Evolutionary conservation across 37 sponge, comb jelly and placozoan species (phyloP).

Genomic region (Bolinopsis microptera): DNA sequence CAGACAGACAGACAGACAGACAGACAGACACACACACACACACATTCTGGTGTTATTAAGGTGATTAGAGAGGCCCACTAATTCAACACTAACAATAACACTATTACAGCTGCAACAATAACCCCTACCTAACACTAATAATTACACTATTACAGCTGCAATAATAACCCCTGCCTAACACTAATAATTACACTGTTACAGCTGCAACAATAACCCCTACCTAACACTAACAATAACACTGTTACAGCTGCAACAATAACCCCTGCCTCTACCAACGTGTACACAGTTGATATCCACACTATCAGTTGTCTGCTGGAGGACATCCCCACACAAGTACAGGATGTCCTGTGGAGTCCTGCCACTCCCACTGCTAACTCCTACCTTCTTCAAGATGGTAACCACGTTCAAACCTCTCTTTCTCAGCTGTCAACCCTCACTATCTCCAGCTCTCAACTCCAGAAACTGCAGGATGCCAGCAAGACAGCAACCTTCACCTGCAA

Average conservation of each 20-base stretch:
- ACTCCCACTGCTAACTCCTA: background rate
- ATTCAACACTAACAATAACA: too few relatives aligned
- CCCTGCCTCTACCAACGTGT: background rate
- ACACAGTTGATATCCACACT: background rate
- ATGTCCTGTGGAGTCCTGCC: background rate
- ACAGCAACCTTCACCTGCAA: background rate
- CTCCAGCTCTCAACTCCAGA: background rate
- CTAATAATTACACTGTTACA: too few relatives aligned
- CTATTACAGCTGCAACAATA: too few relatives aligned
- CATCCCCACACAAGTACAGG: background rate
- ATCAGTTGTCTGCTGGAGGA: background rate
- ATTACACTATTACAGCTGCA: too few relatives aligned
- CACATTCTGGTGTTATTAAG: too few relatives aligned
- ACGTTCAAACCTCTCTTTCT: background rate
- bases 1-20: too few relatives aligned
- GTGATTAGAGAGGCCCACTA: too few relatives aligned
- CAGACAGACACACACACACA: too few relatives aligned
- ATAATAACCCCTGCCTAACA: too few relatives aligned
- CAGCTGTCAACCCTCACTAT: background rate
- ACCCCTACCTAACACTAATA: too few relatives aligned
- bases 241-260: background rate
- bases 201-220: background rate
- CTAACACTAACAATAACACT: too few relatives aligned
- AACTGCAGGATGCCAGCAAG: background rate
- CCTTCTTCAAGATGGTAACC: background rate